Evolutionary conservation across 2,113 vertebrate genomes (phyloP), one percentile per base, ranked within the genome.

Genomic region (Chionis minor): DNA sequence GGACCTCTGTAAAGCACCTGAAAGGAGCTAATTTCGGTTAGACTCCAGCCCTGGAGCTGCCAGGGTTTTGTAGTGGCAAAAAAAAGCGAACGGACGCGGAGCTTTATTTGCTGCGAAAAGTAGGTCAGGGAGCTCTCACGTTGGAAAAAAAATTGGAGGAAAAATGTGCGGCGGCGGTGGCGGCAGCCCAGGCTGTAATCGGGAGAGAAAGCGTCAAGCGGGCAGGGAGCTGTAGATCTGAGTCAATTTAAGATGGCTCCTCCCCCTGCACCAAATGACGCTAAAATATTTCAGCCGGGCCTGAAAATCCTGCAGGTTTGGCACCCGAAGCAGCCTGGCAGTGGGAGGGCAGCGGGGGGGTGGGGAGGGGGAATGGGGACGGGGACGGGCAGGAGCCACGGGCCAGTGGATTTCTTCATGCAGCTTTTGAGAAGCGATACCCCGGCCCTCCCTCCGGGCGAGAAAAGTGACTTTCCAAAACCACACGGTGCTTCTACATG

Each of bases 391-490:
- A 92, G 96, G 94, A 95, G 94, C 51, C 86, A 77, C 10, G 52
- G 90, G 65, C 44, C 77, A 14, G 65, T 71, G 88, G 73, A 69
- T 85, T 65, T 92, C 49, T 85, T 38, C 0, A 27, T 47, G 81
- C 44, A 18, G 80, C 40, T 96, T 97, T 96, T 84, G 86, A 96
- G 96, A 97, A 96, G 40, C 4, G 86, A 96, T 94, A 96, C 97
- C 92, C 71, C 11, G 3, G 66, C 90, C 86, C 92, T 72, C 74
- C 87, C 73, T 47, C 33, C 1, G 14, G 80, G 40, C 8, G 3
- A 91, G 73, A 96, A 92, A 89, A 94, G 92, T 28, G 86, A 96
- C 88, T 96, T 96, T 97, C 96, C 89, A 75, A 87, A 96, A 94
- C 96, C 91, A 5, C 59, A 33, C 4, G 6, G 73, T 24, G 77